Conservation (phyloP, 2,113 vertebrate species). For the Oncorhynchus mykiss region DNA sequence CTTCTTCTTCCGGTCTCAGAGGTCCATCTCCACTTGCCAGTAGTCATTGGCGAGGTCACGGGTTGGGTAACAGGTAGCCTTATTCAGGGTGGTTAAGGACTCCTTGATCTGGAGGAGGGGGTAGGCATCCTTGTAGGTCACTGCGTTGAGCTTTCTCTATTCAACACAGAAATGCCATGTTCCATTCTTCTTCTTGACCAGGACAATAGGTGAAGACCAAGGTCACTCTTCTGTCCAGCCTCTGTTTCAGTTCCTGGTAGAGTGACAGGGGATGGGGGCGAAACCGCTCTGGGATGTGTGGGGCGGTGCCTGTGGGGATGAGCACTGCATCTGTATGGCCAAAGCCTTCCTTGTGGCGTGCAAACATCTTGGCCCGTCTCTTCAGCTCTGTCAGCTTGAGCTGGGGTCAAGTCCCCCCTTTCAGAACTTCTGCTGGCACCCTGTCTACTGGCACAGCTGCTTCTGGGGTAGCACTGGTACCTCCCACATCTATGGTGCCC, state of each 20-base stretch:
- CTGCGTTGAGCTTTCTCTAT: neutral
- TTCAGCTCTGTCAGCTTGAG: no score
- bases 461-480: no score
- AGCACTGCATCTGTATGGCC: no score
- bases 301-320: no score
- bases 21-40: neutral
- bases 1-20: neutral
- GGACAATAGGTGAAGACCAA: neutral
- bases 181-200: neutral
- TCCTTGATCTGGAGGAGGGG: neutral
- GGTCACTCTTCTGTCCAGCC: neutral
- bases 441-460: no score
- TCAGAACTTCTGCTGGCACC: no score
- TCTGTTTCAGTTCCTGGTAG: neutral
- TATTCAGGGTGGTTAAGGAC: neutral
- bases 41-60: neutral
- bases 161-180: neutral
- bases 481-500: no score
- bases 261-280: neutral
- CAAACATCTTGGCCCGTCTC: no score
- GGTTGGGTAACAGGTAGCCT: neutral
- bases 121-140: neutral
- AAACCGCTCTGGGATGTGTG: neutral
- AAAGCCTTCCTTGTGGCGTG: no score
- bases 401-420: no score